Evolutionary conservation across 2,888 invertebrate species (phyloP).

Genomic region (Polyommatus icarus): DNA sequence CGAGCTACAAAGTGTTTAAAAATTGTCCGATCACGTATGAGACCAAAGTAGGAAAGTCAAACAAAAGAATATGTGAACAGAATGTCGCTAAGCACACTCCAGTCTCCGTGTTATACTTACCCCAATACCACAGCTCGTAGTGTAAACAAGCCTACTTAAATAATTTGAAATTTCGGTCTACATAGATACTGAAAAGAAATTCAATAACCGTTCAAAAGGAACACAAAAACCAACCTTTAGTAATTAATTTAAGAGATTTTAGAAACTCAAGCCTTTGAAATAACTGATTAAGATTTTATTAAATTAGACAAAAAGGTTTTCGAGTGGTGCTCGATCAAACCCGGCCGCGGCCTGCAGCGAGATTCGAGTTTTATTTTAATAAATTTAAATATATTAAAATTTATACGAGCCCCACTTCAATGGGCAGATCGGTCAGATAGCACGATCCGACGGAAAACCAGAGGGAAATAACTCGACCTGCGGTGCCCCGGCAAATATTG

Average conservation of each 20-base stretch:
- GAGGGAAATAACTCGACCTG: background rate
- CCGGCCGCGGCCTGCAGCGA: background rate
- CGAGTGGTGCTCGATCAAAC: slow-evolving; percentile 3
- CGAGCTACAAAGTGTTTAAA: no score
- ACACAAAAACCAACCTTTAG: background rate
- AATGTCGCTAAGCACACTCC: no score
- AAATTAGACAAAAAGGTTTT: slow-evolving; percentile 7
- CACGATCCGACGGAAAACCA: background rate
- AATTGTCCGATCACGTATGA: no score
- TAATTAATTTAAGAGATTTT: background rate
- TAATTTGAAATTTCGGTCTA: no score
- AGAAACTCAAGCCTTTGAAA: background rate
- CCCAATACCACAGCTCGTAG: no score
- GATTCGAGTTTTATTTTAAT: background rate
- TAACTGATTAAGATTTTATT: background rate
- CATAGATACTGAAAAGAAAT: no score
- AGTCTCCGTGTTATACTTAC: no score
- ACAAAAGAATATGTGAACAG: no score
- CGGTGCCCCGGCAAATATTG: background rate
- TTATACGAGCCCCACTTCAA: background rate
- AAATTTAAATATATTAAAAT: background rate
- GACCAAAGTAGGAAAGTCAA: no score
- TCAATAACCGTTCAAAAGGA: background rate
- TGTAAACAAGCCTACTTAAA: no score
- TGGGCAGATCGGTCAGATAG: background rate